Base-by-base conservation (phyloP, 2,113 vertebrate species). In the Chionis minor region DNA sequence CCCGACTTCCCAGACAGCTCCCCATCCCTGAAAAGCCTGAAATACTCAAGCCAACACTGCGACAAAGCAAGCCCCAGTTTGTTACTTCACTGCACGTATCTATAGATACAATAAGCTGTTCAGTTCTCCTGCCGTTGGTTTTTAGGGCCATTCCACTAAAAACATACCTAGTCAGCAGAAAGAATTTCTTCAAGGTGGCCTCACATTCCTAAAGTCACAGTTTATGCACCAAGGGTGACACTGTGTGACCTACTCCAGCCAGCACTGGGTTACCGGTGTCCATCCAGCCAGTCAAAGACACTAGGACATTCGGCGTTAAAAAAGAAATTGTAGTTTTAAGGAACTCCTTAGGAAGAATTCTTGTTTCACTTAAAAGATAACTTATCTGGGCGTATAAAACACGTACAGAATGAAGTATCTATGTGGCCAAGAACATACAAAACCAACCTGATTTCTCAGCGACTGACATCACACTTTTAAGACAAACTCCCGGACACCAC, bases 181-280 rank as follows among this genome's bases (percentile, higher is more conserved):
- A 63, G 6, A 54, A 2, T 22, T 59, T 51, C 44, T 85, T 24
- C 33, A 61, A 79, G 0, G 0, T 7, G 22, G 19, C 89, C 30
- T 75, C 75, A 49, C 20, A 21, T 28, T 47, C 74, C 65, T 56
- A 4, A 69, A 81, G 52, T 16, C 58, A 35, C 7, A 47, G 35
- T 66, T 42, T 27, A 45, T 9, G 40, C 19, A 84, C 69, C 54
- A 71, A 58, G 28, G 40, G n/a, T 44, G 12, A 80, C 63, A 7
- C 24, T 40, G 55, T 23, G 42, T 6, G 33, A 70, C 40, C 49
- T n/a, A n/a, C 14, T 35, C 26, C 81, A 81, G 65, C 12, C 40
- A 56, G 12, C 22, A 24, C 12, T 2, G 28, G 44, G 49, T 56
- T n/a, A 77, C 62, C 8, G 13, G 14, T 26, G 59, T 61, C 59